Evolutionary conservation across 2,113 vertebrate species (phyloP).

Genomic region (Murina feae): DNA sequence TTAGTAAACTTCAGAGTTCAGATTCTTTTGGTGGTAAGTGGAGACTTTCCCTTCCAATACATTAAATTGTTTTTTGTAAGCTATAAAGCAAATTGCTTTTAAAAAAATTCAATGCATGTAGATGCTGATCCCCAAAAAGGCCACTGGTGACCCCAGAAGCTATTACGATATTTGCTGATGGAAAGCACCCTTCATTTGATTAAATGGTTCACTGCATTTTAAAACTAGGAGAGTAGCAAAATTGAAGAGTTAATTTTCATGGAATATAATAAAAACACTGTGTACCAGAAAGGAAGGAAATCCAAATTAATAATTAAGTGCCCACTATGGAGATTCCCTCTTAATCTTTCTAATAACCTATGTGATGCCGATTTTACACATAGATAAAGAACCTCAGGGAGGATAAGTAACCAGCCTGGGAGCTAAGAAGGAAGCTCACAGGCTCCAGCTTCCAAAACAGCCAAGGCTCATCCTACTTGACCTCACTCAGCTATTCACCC

Average conservation of each 20-base stretch:
- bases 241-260: constrained; percentile 31
- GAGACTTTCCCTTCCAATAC: background rate
- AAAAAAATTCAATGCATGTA: background rate
- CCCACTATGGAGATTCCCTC: background rate
- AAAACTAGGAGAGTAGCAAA: background rate
- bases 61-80: constrained; percentile 19
- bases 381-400: background rate
- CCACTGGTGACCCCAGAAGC: background rate
- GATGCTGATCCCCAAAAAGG: background rate
- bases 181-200: background rate
- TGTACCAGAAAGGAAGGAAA: constrained; percentile 17
- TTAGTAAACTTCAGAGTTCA: constrained; percentile 2
- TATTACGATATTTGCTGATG: background rate
- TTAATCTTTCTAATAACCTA: constrained; percentile 32
- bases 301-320: constrained; percentile 39
- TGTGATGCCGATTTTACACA: constrained; percentile 1
- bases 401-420: background rate
- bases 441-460: background rate
- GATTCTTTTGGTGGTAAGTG: background rate
- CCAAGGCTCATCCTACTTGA: background rate
- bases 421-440: background rate
- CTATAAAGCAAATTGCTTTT: background rate
- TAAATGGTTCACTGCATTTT: constrained; percentile 2
- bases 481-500: background rate
- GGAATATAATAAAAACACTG: background rate